These are phyloP conservation scores for Acanthacorydalis orientalis DNA, from an alignment of 2,888 invertebrate species.

Conservation along the genomic window DNA sequence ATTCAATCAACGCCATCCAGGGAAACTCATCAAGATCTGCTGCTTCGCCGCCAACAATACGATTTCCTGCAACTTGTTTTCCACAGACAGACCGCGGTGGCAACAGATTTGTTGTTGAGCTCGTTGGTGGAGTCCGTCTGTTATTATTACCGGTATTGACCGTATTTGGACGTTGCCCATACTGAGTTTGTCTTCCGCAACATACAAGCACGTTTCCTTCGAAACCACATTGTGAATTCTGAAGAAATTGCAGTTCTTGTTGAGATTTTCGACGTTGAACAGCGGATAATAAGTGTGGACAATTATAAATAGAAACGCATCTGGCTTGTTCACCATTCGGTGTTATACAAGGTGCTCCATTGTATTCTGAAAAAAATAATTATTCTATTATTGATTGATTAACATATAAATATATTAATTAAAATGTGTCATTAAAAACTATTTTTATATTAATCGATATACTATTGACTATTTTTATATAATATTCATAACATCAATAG, in stretches of 20 bases:
- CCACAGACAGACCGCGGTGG: slow-evolving; percentile 13
- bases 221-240: slow-evolving; percentile 37
- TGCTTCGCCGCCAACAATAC: slow-evolving; percentile 23
- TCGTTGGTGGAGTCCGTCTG: background rate
- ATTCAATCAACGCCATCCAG: slow-evolving; percentile 33
- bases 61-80: slow-evolving; percentile 16
- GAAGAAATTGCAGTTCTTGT: slow-evolving; percentile 23
- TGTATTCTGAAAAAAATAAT: background rate
- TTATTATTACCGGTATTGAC: background rate
- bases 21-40: slow-evolving; percentile 34
- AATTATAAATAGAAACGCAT: slow-evolving; percentile 33
- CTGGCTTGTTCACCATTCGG: slow-evolving; percentile 26
- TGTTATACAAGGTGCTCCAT: slow-evolving; percentile 22
- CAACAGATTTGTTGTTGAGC: background rate
- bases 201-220: slow-evolving; percentile 30
- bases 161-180: background rate
- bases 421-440: no score
- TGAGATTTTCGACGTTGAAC: slow-evolving; percentile 21
- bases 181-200: slow-evolving; percentile 23
- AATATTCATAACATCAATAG: no score
- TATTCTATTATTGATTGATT: no score
- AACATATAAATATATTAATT: no score
- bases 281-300: slow-evolving; percentile 21
- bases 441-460: no score
- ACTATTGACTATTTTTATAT: no score